Percentiles rank a stretch among this genome's conserved stretches.
These are phyloP conservation scores for Brachionus sp. DNA, from an alignment of 1,140 invertebrate genomes.

Conservation along the genomic window DNA sequence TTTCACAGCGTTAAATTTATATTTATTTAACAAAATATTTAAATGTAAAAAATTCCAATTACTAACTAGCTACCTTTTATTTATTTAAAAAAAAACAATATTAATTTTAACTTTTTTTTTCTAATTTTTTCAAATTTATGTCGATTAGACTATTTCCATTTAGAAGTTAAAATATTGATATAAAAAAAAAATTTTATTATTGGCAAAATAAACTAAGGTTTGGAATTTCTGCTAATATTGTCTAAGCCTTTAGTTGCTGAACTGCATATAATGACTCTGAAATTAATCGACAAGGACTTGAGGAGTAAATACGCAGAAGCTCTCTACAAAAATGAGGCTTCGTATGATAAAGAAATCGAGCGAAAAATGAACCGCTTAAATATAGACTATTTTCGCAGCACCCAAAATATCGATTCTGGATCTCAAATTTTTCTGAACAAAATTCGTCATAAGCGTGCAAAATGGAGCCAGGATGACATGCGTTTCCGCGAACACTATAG, in stretches of 20 bases:
- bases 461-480: conserved; percentile 40
- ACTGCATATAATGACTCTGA: conserved; percentile 22
- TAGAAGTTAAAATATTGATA: neutral
- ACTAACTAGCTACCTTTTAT: neutral
- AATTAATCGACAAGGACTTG: conserved; percentile 31
- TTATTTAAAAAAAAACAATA: neutral
- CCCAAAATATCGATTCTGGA: conserved; percentile 5
- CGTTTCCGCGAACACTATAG: conserved; percentile 33
- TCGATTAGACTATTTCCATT: neutral
- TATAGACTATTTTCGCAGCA: conserved; percentile 19
- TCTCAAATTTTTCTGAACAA: conserved; percentile 41
- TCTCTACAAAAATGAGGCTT: conserved; percentile 35
- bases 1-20: neutral
- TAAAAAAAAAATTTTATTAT: neutral
- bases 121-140: neutral
- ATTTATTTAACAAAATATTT: neutral
- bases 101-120: neutral
- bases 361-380: neutral
- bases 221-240: neutral
- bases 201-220: neutral
- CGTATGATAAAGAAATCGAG: conserved; percentile 39
- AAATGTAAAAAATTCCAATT: neutral
- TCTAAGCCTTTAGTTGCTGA: neutral
- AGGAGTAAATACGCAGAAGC: conserved; percentile 45
- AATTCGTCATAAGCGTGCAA: neutral